Base-by-base conservation (phyloP, 2,113 vertebrate genomes). In the Rhegmatorhina hoffmannsi region DNA sequence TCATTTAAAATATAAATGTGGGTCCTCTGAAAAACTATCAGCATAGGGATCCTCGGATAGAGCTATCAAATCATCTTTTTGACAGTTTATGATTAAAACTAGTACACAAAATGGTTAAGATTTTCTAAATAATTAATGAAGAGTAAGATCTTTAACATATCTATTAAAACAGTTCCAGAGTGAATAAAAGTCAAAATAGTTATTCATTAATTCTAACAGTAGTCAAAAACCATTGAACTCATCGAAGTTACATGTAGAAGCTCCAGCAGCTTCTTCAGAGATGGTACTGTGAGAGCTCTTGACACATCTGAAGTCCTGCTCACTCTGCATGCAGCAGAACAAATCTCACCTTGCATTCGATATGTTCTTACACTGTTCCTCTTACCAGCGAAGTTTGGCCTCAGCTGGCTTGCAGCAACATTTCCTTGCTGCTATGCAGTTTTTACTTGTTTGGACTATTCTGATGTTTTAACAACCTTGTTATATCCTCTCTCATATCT, bases 61-160 rank as follows among this genome's bases (percentile, higher is more conserved):
- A 92, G 26, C 17, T 21, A 58, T 40, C 33, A 55, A 83, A 67
- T 9, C 2, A 3, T 20, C 31, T 43, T 73, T 84, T 19, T 56
- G 11, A 21, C 9, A 83, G 26, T 7, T 76, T 86, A 26, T 81
- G 26, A 40, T 58, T 73, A 73, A 52, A 60, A 24, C 10, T 80
- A 38, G 17, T 47, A 21, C 20, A 77, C 34, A 11, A 84, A 84
- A 69, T 58, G 16, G 34, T 75, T 86, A 52, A 6, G 3, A 5
- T 92, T 84, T 92, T 87, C 55, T 49, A 80, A 87, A 62, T 34
- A 84, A 77, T 81, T 80, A 36, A 5, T 56, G 34, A 62, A 58
- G 16, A 84, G 16, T 72, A 63, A 59, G 24, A 29, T 53, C 16
- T 70, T 52, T 74, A 12, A 21, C n/a, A 16, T 14, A 47, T 17